Evolutionary conservation across 23 tunicate species (phyloP), one percentile per base, ranked within the genome.

Genomic region (Trididemnum clinides): DNA sequence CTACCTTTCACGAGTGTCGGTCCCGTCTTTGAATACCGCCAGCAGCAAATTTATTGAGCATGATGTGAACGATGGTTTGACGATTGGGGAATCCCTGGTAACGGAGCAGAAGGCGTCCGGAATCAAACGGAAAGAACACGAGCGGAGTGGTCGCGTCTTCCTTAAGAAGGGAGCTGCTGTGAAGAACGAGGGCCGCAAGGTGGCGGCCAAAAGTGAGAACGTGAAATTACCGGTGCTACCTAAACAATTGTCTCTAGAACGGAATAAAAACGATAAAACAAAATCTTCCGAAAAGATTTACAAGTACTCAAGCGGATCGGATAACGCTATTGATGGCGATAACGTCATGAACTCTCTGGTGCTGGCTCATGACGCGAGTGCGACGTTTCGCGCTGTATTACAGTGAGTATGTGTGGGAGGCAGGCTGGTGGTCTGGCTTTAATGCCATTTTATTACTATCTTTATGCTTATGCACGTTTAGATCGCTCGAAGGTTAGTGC

Each of bases 201-300:
- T 5, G 39, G 4, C 66, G 20, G 2, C 44, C 10, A 3, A 27
- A 23, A 7, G 15, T 18, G 30, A 32, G 49, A 83, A 51, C 31
- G 79, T 83, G 28, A 50, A 44, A 32, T 30, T 83, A 1, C 87
- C 87, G 1, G 69, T 83, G 28, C 66, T 70, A n/a, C 79, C 87
- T 2, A 83, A 70, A 23, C 65, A 71, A 22, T 35, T 10, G 6
- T 28, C 28, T 28, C 10, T 33, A 33, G 76, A 69, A 10, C 10
- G 6, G 4, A 28, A 3, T 19, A 39, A 73, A 73, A 73, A 4
- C 23, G 66, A 59, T 4, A 59, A 59, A 30, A 28, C 5, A 20
- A 69, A 30, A 5, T 7, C 37, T 27, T 7, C 10, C 5, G 38
- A 69, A 5, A 20, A 69, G 32, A n/a, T 7, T 5, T 28, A 5